phyloP scores from a whole-genome alignment of 1,140 invertebrate genomes.

The Drosophila sucinea region DNA sequence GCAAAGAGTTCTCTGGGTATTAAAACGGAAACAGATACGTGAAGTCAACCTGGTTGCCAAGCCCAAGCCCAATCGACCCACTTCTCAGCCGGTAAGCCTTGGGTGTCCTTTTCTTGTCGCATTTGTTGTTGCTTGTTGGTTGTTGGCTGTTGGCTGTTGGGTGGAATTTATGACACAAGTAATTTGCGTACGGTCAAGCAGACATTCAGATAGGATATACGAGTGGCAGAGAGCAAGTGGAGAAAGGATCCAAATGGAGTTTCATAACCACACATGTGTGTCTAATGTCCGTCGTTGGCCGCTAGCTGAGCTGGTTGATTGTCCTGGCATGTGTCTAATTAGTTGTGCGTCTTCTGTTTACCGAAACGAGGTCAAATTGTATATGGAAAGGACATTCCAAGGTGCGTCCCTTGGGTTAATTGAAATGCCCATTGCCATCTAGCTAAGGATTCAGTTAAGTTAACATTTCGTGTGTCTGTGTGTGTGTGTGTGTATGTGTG shows the following conservation, averaged over 20 bases:
- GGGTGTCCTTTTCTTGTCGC: slow-evolving; percentile 71
- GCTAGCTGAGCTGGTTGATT: not conserved
- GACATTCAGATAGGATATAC: slow-evolving; percentile 32
- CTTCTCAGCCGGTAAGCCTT: slow-evolving; percentile 65
- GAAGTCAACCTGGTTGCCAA: slow-evolving; percentile 35
- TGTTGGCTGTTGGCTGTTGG: too few relatives aligned
- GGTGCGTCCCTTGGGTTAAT: slow-evolving; percentile 75
- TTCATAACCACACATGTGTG: slow-evolving; percentile 46
- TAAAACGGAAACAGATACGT: slow-evolving; percentile 25
- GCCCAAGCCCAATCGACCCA: slow-evolving; percentile 61
- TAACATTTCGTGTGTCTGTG: too few relatives aligned
- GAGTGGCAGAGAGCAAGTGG: not conserved
- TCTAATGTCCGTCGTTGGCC: slow-evolving; percentile 40
- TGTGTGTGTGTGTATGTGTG: too few relatives aligned
- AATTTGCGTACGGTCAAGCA: slow-evolving; percentile 80
- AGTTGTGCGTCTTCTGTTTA: slow-evolving; percentile 74
- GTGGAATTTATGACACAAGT: slow-evolving; percentile 78
- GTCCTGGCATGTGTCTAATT: slow-evolving; percentile 76
- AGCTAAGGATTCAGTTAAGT: slow-evolving; percentile 9
- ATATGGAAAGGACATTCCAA: slow-evolving; percentile 53
- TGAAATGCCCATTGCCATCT: slow-evolving; percentile 63
- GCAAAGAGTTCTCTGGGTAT: slow-evolving; percentile 39
- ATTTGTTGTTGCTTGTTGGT: slow-evolving; percentile 10
- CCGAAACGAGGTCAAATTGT: slow-evolving; percentile 67
- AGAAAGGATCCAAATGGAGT: slow-evolving; percentile 27